A percentile compares a stretch with the other conserved stretches of the same genome.
Evolutionary conservation across 2,797 vertebrate genomes (phyloP).

Genomic region (Benthosema pterotum): DNA sequence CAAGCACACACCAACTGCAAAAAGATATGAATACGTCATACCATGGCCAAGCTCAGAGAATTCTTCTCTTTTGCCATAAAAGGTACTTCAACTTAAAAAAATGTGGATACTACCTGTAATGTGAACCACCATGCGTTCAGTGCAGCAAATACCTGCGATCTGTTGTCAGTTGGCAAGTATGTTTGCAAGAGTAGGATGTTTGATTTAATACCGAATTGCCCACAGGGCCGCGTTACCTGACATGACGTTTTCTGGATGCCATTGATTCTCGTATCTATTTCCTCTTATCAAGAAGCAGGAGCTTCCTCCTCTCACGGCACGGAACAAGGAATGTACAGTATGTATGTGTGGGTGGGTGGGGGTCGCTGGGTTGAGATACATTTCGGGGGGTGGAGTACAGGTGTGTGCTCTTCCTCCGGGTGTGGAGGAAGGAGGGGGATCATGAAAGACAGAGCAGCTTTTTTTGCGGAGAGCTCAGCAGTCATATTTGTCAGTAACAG

Average conservation of each 20-base stretch:
- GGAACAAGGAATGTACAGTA: conserved; percentile 48
- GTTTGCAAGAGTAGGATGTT: no score
- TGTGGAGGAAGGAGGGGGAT: background rate
- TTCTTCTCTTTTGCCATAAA: conserved; percentile 51
- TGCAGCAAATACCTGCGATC: conserved; percentile 20
- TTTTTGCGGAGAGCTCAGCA: conserved; percentile 10
- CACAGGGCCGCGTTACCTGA: conserved; percentile 7
- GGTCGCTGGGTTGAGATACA: conserved; percentile 4
- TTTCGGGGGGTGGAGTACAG: conserved; percentile 52
- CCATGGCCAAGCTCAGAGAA: conserved; percentile 12
- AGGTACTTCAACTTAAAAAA: conserved; percentile 22
- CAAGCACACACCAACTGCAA: conserved; percentile 16
- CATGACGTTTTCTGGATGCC: background rate
- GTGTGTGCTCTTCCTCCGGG: conserved; percentile 54
- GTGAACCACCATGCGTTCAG: background rate
- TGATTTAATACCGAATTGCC: conserved; percentile 7
- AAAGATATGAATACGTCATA: conserved; percentile 37
- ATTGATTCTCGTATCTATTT: conserved; percentile 15
- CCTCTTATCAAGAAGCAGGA: conserved; percentile 11
- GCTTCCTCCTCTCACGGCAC: conserved; percentile 15
- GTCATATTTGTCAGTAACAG: conserved; percentile 36
- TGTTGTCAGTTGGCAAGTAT: no score
- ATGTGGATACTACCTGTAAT: background rate
- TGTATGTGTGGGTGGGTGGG: background rate
- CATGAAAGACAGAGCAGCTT: conserved; percentile 27